These are phyloP conservation scores for Nomada ruficornis DNA, from an alignment of 2,888 invertebrate species.

Conservation along the genomic window DNA sequence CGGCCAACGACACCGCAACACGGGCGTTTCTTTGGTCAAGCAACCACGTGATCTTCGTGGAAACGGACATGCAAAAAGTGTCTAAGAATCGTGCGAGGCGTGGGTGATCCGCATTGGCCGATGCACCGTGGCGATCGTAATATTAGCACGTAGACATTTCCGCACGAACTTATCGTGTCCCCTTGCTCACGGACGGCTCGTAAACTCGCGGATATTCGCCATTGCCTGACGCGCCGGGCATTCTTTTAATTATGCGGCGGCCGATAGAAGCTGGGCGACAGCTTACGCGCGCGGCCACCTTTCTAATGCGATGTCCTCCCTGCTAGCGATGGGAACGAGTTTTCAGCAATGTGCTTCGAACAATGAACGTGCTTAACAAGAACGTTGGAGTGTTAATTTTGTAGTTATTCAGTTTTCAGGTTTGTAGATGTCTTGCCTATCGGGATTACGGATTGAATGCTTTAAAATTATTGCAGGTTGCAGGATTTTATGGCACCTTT, in stretches of 20 bases:
- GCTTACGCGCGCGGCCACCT: slow-evolving; percentile 51
- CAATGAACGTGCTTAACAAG: neutral
- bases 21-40: neutral
- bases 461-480: too few relatives aligned
- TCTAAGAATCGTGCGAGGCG: slow-evolving; percentile 33
- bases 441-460: too few relatives aligned
- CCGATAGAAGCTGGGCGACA: slow-evolving; percentile 54
- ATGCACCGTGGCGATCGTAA: slow-evolving; percentile 50
- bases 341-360: neutral
- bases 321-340: slow-evolving; percentile 6
- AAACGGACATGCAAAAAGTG: neutral
- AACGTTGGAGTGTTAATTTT: neutral
- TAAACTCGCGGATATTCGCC: slow-evolving; percentile 69
- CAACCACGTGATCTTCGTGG: neutral
- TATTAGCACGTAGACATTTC: slow-evolving; percentile 54
- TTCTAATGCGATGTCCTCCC: slow-evolving; percentile 35
- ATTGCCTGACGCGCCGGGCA: slow-evolving; percentile 46
- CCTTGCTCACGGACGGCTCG: slow-evolving; percentile 45
- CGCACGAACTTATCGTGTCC: slow-evolving; percentile 63
- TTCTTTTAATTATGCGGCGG: slow-evolving; percentile 67
- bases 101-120: slow-evolving; percentile 56
- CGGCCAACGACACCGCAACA: neutral
- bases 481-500: too few relatives aligned
- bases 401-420: neutral
- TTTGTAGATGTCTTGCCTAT: too few relatives aligned